Base-by-base conservation (phyloP, 2,888 invertebrate species). In the Aporophyla lueneburgensis region DNA sequence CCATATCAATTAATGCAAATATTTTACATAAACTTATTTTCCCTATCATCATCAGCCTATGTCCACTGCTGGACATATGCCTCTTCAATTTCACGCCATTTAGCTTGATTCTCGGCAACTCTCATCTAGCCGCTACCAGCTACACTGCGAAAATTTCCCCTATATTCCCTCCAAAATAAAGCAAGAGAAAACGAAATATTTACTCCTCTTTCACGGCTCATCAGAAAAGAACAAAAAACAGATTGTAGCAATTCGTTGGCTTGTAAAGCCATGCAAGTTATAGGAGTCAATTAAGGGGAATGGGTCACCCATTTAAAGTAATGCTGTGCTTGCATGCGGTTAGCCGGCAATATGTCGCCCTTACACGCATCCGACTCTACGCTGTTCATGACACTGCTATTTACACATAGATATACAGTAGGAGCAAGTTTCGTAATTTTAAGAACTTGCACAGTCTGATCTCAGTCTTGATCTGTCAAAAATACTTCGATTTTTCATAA, bases 241-340 rank as follows among this genome's bases (percentile, higher is more conserved):
- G 33, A 24, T 65, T 71, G 53, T 51, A 59, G 27, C 69, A 49
- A 70, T 67, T 70, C 33, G 61, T 65, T 71, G 49, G 63, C 71
- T 75, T 78, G 67, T 78, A 74, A 82, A 82, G 53, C 66, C 85
- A 75, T 82, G 85, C 82, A 85, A 82, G 85, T 84, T 85, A 85
- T 82, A 73, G 83, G 82, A 76, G 81, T 76, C 85, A 84, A 83
- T 85, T 83, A 83, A 54, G 73, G 56, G 27, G 71, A 84, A 83
- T 85, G 85, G 68, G 65, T 51, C 68, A 74, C 68, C 81, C 73
- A 83, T 83, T 81, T 61, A 21, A 24, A 49, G 71, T 83, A 84
- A 83, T 83, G 83, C 54, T 69, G 68, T 74, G 68, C 85, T 71
- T 66, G 83, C 76, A 76, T 84, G 83, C 61, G 83, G 83, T 70